Conservation (phyloP, 2,888 invertebrate species). For the Tachystola acroxantha region DNA sequence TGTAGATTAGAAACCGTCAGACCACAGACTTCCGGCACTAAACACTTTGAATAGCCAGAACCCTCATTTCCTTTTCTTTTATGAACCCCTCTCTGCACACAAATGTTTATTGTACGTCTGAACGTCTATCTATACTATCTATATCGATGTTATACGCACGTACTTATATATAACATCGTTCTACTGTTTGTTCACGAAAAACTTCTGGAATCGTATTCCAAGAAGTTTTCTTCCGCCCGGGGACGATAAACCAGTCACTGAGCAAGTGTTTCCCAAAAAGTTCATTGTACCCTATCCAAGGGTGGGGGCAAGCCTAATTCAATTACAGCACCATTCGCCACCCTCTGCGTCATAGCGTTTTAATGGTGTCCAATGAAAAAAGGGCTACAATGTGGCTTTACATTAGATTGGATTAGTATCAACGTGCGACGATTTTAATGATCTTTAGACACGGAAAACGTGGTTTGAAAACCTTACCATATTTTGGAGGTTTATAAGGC, state of each 20-base stretch:
- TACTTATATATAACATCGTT: too few species aligned
- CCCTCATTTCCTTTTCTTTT: constrained; percentile 3
- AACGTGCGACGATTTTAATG: constrained; percentile 4
- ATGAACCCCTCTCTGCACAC: not conserved
- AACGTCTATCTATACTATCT: not conserved
- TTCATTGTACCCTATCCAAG: constrained; percentile 18
- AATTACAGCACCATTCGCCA: constrained; percentile 33
- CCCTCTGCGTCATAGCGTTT: constrained; percentile 15
- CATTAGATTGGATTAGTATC: not conserved
- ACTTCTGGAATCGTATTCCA: too few species aligned
- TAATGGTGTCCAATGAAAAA: constrained; percentile 3
- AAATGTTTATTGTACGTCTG: not conserved
- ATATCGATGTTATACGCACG: too few species aligned
- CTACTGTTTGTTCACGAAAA: too few species aligned
- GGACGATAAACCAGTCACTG: too few species aligned
- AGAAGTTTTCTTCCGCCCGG: too few species aligned
- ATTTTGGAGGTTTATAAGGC: too few species aligned
- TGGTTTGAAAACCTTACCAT: not conserved
- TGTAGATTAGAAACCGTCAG: constrained; percentile 2
- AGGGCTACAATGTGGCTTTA: not conserved
- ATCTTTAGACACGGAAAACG: constrained; percentile 7
- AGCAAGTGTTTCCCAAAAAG: constrained; percentile 12
- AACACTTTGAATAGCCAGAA: not conserved
- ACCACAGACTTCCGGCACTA: constrained; percentile 9
- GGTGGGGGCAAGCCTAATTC: constrained; percentile 32